A percentile compares a stretch with the other conserved stretches of the same genome.
Evolutionary conservation across 2,888 invertebrate species (phyloP).

Genomic region (Agonopterix arenella): DNA sequence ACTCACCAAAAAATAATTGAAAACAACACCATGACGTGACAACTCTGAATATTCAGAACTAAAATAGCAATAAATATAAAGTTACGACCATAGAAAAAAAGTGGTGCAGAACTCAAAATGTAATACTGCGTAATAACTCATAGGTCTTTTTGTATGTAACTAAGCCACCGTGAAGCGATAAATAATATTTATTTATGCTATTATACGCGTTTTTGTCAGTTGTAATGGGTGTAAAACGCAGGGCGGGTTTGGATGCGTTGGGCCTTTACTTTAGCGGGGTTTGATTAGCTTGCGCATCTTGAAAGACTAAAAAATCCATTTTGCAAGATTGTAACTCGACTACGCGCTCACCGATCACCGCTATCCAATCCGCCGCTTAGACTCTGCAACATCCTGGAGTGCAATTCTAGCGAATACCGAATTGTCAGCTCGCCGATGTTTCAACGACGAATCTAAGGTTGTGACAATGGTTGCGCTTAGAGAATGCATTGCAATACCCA

Average conservation of each 20-base stretch:
- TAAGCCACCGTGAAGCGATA: slow-evolving; percentile 76
- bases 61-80: slow-evolving; percentile 71
- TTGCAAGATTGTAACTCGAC: no score
- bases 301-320: no score
- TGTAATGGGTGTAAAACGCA: slow-evolving; percentile 64
- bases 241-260: slow-evolving; percentile 31
- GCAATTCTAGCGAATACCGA: no score
- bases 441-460: no score
- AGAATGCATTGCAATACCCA: no score
- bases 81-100: slow-evolving; percentile 69
- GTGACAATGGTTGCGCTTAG: no score
- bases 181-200: slow-evolving; percentile 77
- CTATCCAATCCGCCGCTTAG: no score
- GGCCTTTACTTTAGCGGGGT: slow-evolving; percentile 18
- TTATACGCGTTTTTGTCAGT: slow-evolving; percentile 75
- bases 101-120: slow-evolving; percentile 64
- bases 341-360: no score
- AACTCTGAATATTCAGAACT: slow-evolving; percentile 63
- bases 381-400: no score
- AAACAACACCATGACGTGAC: slow-evolving; percentile 60
- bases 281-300: neutral
- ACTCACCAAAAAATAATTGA: slow-evolving; percentile 30
- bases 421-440: no score
- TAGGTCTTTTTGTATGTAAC: slow-evolving; percentile 69
- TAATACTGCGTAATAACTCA: slow-evolving; percentile 71